A percentile compares a stretch with the other conserved stretches of the same genome.
Conservation (phyloP, 2,888 invertebrate genomes). For the Masnerella sp. region DNA sequence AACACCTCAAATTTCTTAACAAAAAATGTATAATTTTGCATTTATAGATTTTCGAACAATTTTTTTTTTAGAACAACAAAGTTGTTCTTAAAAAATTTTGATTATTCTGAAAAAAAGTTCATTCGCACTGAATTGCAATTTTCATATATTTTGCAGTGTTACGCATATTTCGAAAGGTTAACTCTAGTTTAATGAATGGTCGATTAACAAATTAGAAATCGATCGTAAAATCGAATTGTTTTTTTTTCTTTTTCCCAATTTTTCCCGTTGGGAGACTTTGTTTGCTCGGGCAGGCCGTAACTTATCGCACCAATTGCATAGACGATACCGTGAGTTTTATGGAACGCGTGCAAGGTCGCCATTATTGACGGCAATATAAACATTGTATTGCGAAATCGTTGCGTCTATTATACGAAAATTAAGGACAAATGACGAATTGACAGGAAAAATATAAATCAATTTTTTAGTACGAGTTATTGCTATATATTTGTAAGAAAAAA, state of each 20-base stretch:
- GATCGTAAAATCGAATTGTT: constrained; percentile 2
- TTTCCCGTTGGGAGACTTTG: constrained; percentile 6
- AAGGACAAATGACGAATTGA: neutral
- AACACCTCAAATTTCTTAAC: too few species aligned
- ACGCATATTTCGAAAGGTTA: constrained; percentile 2
- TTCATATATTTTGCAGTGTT: neutral
- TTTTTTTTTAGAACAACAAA: too few species aligned
- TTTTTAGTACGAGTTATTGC: too few species aligned
- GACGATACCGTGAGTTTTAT: constrained; percentile 39
- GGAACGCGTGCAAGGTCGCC: constrained; percentile 26
- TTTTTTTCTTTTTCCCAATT: constrained; percentile 23
- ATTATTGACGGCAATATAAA: constrained; percentile 17
- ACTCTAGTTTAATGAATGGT: constrained; percentile 15
- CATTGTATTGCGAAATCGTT: constrained; percentile 5
- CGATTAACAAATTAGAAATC: constrained; percentile 5
- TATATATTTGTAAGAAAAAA: neutral
- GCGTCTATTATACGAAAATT: constrained; percentile 2
- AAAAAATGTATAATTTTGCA: too few species aligned
- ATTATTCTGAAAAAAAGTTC: neutral
- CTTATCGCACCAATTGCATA: constrained; percentile 40
- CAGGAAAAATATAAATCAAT: too few species aligned
- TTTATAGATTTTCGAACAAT: too few species aligned
- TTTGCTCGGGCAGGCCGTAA: constrained; percentile 3
- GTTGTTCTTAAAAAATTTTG: too few species aligned
- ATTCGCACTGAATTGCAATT: neutral